phyloP scores from a whole-genome alignment of 2,113 vertebrate species.

The Lanius ludovicianus region DNA sequence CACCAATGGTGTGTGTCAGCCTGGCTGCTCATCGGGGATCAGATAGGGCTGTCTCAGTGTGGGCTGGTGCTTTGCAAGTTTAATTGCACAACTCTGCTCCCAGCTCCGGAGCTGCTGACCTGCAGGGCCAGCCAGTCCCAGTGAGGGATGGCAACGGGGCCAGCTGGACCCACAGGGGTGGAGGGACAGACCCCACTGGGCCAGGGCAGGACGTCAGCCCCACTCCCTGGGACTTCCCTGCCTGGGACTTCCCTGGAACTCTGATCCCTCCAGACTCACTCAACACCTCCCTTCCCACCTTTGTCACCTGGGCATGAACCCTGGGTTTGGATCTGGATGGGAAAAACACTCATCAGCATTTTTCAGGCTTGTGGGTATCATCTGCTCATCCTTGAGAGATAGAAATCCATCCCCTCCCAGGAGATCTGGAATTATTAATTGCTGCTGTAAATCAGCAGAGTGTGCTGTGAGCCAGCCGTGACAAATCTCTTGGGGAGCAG shows the following conservation, averaged over 20 bases:
- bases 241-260: neutral
- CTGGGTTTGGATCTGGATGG: neutral
- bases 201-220: neutral
- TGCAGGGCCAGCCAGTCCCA: constrained; percentile 5
- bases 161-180: neutral
- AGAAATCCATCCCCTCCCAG: constrained; percentile 9
- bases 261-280: neutral
- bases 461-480: constrained; percentile 27
- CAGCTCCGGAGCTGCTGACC: neutral
- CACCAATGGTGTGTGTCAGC: neutral
- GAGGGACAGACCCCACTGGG: neutral
- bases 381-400: neutral
- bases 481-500: neutral
- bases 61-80: constrained; percentile 49
- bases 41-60: neutral
- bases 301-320: constrained; percentile 18
- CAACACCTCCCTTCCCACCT: neutral
- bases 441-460: constrained; percentile 48
- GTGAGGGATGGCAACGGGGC: neutral
- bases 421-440: constrained; percentile 21
- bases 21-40: neutral
- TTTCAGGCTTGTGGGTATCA: constrained; percentile 17
- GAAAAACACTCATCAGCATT: constrained; percentile 28
- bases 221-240: neutral
- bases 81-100: constrained; percentile 14